Evolutionary conservation across 1,140 invertebrate genomes (phyloP).

Genomic region (Augochlora pura): DNA sequence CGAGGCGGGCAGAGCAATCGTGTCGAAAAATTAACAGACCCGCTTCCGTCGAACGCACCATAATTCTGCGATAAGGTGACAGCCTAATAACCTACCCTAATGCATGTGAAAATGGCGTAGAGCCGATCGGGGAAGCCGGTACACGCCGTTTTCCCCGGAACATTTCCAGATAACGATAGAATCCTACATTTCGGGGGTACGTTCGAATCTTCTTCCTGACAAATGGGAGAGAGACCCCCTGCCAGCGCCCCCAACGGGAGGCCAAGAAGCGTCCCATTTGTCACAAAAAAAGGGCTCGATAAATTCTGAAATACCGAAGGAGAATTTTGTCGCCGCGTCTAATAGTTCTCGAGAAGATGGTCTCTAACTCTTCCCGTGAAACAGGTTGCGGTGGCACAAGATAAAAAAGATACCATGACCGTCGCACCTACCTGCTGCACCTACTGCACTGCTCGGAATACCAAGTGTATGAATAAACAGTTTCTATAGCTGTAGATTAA

Average conservation of each 20-base stretch:
- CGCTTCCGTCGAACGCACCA: not conserved
- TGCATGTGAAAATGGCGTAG: not conserved
- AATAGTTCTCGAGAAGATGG: not conserved
- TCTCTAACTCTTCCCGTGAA: not conserved
- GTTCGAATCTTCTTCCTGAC: not conserved
- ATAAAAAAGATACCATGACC: not conserved
- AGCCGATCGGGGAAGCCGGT: not conserved
- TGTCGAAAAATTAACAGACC: not conserved
- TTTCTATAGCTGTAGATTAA: too few relatives aligned
- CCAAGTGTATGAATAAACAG: not conserved
- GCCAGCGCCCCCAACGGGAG: not conserved
- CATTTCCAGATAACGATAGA: not conserved
- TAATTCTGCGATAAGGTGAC: not conserved
- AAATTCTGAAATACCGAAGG: not conserved
- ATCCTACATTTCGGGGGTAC: not conserved
- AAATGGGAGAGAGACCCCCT: not conserved
- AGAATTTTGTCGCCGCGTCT: not conserved
- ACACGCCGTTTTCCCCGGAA: not conserved
- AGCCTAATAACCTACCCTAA: not conserved
- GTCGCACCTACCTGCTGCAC: not conserved
- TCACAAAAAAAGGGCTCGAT: conserved; percentile 1
- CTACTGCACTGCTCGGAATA: not conserved
- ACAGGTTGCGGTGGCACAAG: not conserved
- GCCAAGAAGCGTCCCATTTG: not conserved
- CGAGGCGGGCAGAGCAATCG: not conserved